Evolutionary conservation across 1,140 invertebrate species (phyloP), one percentile per base, ranked within the genome.

Genomic region (Bicyclus anynana): DNA sequence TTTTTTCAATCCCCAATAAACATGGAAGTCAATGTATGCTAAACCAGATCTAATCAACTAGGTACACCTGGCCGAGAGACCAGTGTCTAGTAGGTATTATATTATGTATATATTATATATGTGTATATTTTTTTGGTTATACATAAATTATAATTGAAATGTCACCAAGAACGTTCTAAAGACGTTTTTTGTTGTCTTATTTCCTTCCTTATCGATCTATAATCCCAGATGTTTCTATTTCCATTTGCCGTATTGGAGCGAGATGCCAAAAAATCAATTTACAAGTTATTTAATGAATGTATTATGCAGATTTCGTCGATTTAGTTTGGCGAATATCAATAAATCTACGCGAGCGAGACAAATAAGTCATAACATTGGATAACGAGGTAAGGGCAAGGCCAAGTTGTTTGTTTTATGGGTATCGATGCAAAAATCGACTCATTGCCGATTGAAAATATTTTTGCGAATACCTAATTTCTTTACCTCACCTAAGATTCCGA

Each of bases 291-390:
- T 75, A 83, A 76, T 79, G 73, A 73, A 78, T 77, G 68, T 79
- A 77, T 81, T 84, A 84, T 85, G 80, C 66, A 75, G 72, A 84
- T 83, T 74, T 62, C 54, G 69, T 78, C 73, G 67, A 69, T 80
- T 78, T 74, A 77, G 76, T 80, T 77, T 65, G 62, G 67, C 60
- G 64, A 68, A 74, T 69, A 73, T 67, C 77, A 61, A 84, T 87
- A 84, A 85, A 83, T 85, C 76, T 74, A 65, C 49, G 64, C 53
- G 64, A 59, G 62, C 74, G 77, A 79, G 84, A 85, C 80, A 84
- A 80, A 84, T 84, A 85, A 84, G 84, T 87, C 81, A 85, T 81
- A 87, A 87, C 74, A 85, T 84, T 83, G 74, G 65, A 53, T 62
- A 62, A 77, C 60, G 69, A 55, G 65, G 75, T 70, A 73, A 77